Evolutionary conservation across 1,140 invertebrate species (phyloP).

Genomic region (Lasioglossum albipes): DNA sequence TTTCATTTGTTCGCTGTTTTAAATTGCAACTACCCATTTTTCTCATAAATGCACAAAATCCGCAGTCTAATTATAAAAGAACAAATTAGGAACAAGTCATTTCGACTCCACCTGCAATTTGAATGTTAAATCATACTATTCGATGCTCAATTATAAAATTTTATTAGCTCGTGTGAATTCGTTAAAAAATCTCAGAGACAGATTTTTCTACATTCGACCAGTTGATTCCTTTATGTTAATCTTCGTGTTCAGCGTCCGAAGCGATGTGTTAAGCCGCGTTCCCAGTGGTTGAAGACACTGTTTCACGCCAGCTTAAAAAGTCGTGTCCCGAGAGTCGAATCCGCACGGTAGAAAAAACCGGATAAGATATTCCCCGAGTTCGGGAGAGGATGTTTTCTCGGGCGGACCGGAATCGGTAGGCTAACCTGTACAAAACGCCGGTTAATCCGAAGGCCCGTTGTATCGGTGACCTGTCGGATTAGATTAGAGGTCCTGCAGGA

Average conservation of each 20-base stretch:
- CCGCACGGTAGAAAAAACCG: conserved; percentile 10
- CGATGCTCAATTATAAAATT: too few species aligned
- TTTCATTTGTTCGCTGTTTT: too few species aligned
- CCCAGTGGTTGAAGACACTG: not conserved
- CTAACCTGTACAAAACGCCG: conserved; percentile 70
- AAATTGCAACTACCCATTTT: too few species aligned
- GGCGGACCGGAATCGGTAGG: conserved; percentile 63
- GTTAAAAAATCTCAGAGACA: not conserved
- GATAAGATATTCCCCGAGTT: conserved; percentile 37
- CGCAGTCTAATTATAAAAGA: too few species aligned
- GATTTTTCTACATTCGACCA: not conserved
- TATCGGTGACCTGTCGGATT: conserved; percentile 73
- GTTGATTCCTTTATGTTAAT: not conserved
- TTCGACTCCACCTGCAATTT: too few species aligned
- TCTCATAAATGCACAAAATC: too few species aligned
- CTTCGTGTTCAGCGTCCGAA: not conserved
- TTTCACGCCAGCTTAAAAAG: conserved; percentile 26
- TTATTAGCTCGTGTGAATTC: too few species aligned
- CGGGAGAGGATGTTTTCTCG: conserved; percentile 27
- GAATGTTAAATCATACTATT: too few species aligned
- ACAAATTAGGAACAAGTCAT: too few species aligned
- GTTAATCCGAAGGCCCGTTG: conserved; percentile 65
- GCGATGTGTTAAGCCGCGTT: not conserved
- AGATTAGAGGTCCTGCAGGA: conserved; percentile 63
- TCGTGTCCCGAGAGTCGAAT: conserved; percentile 23